phyloP scores from a whole-genome alignment of 2,888 invertebrate genomes.

The Tolmerus cingulatus region DNA sequence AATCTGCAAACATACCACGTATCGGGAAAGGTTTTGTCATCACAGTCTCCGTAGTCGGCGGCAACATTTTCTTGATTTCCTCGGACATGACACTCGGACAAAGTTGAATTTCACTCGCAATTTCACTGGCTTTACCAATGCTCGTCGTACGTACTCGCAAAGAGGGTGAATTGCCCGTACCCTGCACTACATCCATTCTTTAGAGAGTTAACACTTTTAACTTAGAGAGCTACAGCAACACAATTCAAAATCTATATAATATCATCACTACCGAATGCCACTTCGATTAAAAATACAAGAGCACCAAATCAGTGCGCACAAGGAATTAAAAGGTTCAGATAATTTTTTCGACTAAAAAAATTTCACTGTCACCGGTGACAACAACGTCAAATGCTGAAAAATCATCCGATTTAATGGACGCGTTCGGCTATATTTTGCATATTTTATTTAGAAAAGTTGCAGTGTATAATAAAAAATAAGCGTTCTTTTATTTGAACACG shows the following conservation, averaged over 20 bases:
- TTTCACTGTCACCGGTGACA: not conserved
- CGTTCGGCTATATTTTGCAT: not conserved
- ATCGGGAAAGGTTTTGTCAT: conserved; percentile 90
- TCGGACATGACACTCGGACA: conserved; percentile 77
- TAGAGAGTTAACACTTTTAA: not conserved
- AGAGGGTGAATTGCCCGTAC: conserved; percentile 59
- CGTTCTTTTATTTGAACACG: not conserved
- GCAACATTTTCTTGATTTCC: conserved; percentile 66
- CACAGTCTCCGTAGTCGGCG: conserved; percentile 83
- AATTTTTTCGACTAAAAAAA: not conserved
- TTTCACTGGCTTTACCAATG: conserved; percentile 56
- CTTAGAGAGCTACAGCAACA: not conserved
- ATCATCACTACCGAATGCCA: not conserved
- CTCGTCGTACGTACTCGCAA: conserved; percentile 61
- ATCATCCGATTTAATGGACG: not conserved
- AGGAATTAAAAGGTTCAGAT: not conserved
- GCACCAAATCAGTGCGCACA: not conserved
- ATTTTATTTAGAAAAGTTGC: no score
- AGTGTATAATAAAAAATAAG: no score
- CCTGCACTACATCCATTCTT: not conserved
- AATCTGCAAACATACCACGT: conserved; percentile 69
- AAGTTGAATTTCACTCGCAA: conserved; percentile 66
- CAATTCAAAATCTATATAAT: not conserved
- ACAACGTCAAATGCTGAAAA: not conserved
- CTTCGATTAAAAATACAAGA: not conserved